These are phyloP conservation scores for Pseudorectes ferrugineus DNA, from an alignment of 2,113 vertebrate species.

Conservation along the genomic window DNA sequence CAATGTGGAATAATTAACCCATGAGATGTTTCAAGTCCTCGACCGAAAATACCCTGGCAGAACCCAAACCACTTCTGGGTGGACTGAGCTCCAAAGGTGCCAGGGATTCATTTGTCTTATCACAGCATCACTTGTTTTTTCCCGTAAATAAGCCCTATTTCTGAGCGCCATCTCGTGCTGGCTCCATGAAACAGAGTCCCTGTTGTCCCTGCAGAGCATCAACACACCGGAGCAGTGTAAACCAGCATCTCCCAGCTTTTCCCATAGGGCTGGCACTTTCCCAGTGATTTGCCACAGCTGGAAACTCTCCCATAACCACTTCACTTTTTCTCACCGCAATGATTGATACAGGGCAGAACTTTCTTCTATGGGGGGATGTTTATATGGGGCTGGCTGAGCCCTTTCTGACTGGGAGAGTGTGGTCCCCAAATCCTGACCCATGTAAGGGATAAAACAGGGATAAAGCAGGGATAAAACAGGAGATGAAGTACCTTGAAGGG, in stretches of 20 bases:
- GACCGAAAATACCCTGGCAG: not conserved
- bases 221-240: rapidly evolving
- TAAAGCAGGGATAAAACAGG: not conserved
- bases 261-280: not conserved
- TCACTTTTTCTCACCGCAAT: not conserved
- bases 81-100: not conserved
- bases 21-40: not conserved
- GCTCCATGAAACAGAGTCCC: not conserved
- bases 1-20: slow-evolving; percentile 1
- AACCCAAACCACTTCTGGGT: not conserved
- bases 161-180: slow-evolving; percentile 62
- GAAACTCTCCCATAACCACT: not conserved
- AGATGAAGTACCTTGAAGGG: not conserved
- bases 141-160: not conserved
- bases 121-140: not conserved
- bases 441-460: not conserved
- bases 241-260: not conserved
- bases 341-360: not conserved
- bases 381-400: not conserved
- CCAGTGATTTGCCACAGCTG: not conserved
- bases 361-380: rapidly evolving
- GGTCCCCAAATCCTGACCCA: not conserved
- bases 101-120: not conserved
- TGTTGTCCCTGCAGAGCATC: not conserved
- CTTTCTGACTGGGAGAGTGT: not conserved